These are phyloP conservation scores for Pogonocherus hispidulus DNA, from an alignment of 2,888 invertebrate genomes.

Conservation along the genomic window DNA sequence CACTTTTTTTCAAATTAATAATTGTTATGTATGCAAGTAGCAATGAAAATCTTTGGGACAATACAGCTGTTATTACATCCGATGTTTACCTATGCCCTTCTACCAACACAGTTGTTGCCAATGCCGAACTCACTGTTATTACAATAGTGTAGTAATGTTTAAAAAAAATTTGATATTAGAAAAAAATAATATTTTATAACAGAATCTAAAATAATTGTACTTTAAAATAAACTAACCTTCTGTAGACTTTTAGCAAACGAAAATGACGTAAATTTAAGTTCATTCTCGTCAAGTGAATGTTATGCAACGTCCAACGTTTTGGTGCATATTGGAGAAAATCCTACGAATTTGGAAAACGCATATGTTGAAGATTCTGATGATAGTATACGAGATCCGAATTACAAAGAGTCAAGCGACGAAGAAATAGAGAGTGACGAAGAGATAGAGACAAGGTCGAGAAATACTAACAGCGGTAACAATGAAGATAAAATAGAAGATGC, in stretches of 20 bases:
- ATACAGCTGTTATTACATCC: no score
- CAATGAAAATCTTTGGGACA: no score
- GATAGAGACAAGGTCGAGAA: slow-evolving; percentile 22
- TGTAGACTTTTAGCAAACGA: slow-evolving; percentile 16
- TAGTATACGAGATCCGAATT: slow-evolving; percentile 18
- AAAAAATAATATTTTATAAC: neutral
- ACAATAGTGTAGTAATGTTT: no score
- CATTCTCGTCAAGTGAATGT: slow-evolving; percentile 18
- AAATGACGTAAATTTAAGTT: slow-evolving; percentile 23
- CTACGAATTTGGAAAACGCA: slow-evolving; percentile 12
- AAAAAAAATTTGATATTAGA: no score
- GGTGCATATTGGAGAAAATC: no score
- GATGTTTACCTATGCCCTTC: no score
- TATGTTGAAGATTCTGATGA: slow-evolving; percentile 16
- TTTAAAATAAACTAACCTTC: slow-evolving; percentile 8
- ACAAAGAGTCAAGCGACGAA: slow-evolving; percentile 14
- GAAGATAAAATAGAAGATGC: slow-evolving; percentile 14
- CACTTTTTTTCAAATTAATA: no score
- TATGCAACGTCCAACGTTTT: no score
- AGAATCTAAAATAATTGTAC: neutral
- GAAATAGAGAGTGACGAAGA: slow-evolving; percentile 23
- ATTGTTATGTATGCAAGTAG: no score
- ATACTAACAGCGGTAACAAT: slow-evolving; percentile 28
- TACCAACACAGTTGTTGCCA: no score
- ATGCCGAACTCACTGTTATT: no score